Base-by-base conservation (phyloP, 2,888 invertebrate genomes). In the Pegoplata infirma region DNA sequence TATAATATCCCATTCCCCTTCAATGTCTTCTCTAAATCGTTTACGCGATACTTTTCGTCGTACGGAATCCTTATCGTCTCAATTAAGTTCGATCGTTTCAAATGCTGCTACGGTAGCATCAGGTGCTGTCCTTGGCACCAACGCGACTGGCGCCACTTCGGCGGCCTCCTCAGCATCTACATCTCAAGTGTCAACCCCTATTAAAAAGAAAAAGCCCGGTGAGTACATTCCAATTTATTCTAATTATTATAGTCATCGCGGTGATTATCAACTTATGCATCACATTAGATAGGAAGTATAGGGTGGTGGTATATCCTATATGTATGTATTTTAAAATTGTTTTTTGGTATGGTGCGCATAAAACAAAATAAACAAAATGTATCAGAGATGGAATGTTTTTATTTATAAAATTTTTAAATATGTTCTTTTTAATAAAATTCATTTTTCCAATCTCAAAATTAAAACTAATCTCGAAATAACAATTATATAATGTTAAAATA, bases 21-120 rank as follows among this genome's bases (percentile, higher is more conserved):
- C 92, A 44, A 87, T 91, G 73, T 92, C 92, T n/a, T 89, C 89
- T 6, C 76, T 89, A 19, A 86, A 87, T 82, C 87, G 86, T 64
- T 81, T 89, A 51, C 88, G 89, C 17, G 87, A 89, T 77, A 88
- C 89, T 17, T 88, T 89, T 46, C 85, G 88, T 5, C 87, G 89
- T 14, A 87, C 89, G 2, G 90, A 89, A 69, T 88, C 85, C 78
- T 82, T 87, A 12, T 85, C 89, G 0, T 88, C 89, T 2, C 86
- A 88, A 46, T 84, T 88, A 55, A 85, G 88, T 76, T 85, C 84
- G 55, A 85, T 86, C 56, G 86, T 86, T 46, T 84, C 87, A 5
- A 87, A 84, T 76, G 85, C 85, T n/a, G 85, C 86, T 2, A 84
- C 86, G 6, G 85, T 84, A n/a, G 86, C 86, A 4, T 85, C 86